Base-by-base conservation (phyloP, 2,797 vertebrate species). In the Semotilus atromaculatus region DNA sequence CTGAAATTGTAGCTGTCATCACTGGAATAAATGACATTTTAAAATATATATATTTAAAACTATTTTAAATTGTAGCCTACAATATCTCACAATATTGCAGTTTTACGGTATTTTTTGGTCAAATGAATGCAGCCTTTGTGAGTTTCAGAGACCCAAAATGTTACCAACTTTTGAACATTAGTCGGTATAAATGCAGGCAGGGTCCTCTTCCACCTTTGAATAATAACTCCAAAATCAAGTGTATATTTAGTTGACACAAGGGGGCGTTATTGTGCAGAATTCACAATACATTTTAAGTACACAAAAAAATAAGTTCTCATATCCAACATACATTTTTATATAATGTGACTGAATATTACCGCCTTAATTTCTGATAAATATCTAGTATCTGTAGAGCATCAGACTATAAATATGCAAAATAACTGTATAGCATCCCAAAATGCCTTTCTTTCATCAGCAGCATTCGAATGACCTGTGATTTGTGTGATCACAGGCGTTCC, bases 361-460 rank as follows among this genome's bases (percentile, higher is more conserved):
- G 29, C n/a, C 23, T 53, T 88, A 18, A 86, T 87, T 89, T 67
- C 74, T 87, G 31, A n/a, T 84, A 86, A 85, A 71, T n/a, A 77
- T 60, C 8, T 60, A 29, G n/a, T 60, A 29, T 29, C 16, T 40
- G 3, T 58, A 58, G 13, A 9, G 31, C 34, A 19, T 13, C 75
- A 40, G 36, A 2, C 26, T 60, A 77, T 23, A 45, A 43, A 45
- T 40, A 23, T 83, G 34, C 64, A 53, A 51, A 19, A 43, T 80
- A 68, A 83, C 74, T 43, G 53, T 77, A 75, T n/a, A 31, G 82
- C 87, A 88, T 88, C 68, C 73, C 34, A 85, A 80, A 67, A 85
- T 84, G 62, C 77, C 86, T 88, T 89, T 88, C 90, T 93, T 36
- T 93, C 90, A 94, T 93, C 90, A 91, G 62, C 43, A 29, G 40